Percentiles rank a stretch among this genome's conserved stretches.
These are phyloP conservation scores for Microcebus ravelobensis DNA, from an alignment of 2,113 vertebrate genomes.

Conservation along the genomic window DNA sequence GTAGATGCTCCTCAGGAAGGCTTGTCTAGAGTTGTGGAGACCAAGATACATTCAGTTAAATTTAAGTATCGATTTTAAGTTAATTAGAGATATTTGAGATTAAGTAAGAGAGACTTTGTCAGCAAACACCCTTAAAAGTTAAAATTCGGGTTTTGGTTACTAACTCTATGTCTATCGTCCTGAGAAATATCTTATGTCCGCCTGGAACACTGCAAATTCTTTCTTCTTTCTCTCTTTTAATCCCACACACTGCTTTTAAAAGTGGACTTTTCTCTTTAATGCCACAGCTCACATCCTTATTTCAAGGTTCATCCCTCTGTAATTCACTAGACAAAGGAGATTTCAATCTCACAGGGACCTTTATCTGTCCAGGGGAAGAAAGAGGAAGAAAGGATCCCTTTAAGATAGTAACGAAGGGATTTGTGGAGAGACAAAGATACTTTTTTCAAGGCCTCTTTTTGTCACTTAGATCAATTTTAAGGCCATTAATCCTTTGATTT, in stretches of 20 bases:
- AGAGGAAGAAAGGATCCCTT: neutral
- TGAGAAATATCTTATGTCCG: neutral
- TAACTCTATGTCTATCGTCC: neutral
- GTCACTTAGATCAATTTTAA: conserved; percentile 47
- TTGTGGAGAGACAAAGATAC: conserved; percentile 8
- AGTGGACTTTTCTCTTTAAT: conserved; percentile 21
- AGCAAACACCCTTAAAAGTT: conserved; percentile 14
- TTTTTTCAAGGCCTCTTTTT: conserved; percentile 51
- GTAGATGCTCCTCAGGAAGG: neutral
- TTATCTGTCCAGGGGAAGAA: neutral
- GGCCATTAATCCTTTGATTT: conserved; percentile 39
- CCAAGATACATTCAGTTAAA: neutral
- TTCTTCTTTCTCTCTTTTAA: neutral
- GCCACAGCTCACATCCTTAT: neutral
- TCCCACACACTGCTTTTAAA: neutral
- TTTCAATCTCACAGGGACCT: neutral
- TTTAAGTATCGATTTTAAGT: neutral
- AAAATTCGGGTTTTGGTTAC: neutral
- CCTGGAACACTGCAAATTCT: neutral
- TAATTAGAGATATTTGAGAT: neutral
- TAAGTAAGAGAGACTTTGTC: neutral
- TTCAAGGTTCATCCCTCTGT: conserved; percentile 19
- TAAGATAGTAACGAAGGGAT: conserved; percentile 12
- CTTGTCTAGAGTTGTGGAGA: neutral
- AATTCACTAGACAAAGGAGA: conserved; percentile 38